These are phyloP conservation scores for Gulo gulo DNA, from an alignment of 2,113 vertebrate genomes.

Conservation along the genomic window DNA sequence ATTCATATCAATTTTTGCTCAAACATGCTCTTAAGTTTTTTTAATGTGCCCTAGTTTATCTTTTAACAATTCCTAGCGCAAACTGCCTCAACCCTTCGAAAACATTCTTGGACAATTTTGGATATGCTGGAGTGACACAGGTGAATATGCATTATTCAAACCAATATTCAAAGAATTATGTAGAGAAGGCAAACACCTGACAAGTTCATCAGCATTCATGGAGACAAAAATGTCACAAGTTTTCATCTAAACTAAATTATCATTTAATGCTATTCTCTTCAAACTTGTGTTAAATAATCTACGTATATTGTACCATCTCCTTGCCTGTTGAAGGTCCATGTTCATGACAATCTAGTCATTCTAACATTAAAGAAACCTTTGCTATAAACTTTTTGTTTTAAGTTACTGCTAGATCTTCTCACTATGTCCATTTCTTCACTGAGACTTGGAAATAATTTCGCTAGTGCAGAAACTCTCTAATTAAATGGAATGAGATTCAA, in stretches of 20 bases:
- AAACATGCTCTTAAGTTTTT: not conserved
- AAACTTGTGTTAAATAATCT: not conserved
- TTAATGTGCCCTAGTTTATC: not conserved
- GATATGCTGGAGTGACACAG: not conserved
- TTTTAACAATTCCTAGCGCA: not conserved
- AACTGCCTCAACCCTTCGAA: not conserved
- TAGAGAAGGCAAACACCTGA: not conserved
- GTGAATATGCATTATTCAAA: not conserved
- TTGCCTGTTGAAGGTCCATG: not conserved
- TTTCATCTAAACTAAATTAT: not conserved
- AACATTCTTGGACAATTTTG: not conserved
- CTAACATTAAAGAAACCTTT: not conserved
- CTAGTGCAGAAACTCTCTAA: constrained; percentile 52
- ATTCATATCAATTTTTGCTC: not conserved
- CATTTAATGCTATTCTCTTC: not conserved
- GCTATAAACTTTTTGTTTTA: not conserved
- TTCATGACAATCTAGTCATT: constrained; percentile 9
- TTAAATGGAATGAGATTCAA: constrained; percentile 64
- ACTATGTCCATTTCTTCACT: constrained; percentile 36
- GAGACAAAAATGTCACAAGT: not conserved
- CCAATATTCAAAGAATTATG: not conserved
- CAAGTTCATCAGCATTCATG: not conserved
- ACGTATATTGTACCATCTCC: not conserved
- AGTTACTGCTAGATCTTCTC: constrained; percentile 36
- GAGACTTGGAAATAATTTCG: constrained; percentile 66